Base-by-base conservation (phyloP, 92 coral and sea anemone species). In the Diadumene lineata region DNA sequence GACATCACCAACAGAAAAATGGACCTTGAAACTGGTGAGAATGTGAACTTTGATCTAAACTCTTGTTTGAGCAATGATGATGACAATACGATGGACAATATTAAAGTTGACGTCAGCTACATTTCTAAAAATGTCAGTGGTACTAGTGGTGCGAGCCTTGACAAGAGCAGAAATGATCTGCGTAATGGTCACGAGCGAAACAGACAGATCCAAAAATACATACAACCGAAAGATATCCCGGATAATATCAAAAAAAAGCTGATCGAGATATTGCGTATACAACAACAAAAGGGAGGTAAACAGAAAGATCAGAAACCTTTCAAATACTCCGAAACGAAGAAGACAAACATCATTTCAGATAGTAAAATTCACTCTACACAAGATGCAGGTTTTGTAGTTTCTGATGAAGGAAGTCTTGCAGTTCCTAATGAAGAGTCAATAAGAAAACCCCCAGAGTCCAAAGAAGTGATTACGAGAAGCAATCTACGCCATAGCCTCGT, bases 211-310 rank as follows among this genome's bases (percentile, higher is more conserved):
- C 21, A 56, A 7, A 55, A 74, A 15, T 11, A 43, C 33, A 17
- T 73, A 60, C 30, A 51, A 0, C 73, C 72, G 7, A 70, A 56
- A 55, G 84, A 78, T 58, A 32, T 78, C 8, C 88, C 88, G 4
- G 71, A 64, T 43, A 31, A 55, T 11, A 56, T 78, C 26, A 78
- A 48, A 64, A 64, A 21, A 0, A 83, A 72, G 31, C 21, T 83
- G 24, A 1, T 83, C 28, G 38, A 68, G n/a, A 4, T 78, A 25
- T 50, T 83, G 23, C 67, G 69, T 31, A 34, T 51, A 10, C 84
- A 78, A 27, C 50, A 64, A 18, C 11, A 61, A 34, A 77, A 56
- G 44, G 56, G 22, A n/a, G 23, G 24, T 15, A 11, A 23, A 16
- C 31, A 60, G 17, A 18, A 24, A 18, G 65, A 60, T 1, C 65